These are phyloP conservation scores for Athene cunicularia DNA, from an alignment of 2,113 vertebrate genomes.

Conservation along the genomic window DNA sequence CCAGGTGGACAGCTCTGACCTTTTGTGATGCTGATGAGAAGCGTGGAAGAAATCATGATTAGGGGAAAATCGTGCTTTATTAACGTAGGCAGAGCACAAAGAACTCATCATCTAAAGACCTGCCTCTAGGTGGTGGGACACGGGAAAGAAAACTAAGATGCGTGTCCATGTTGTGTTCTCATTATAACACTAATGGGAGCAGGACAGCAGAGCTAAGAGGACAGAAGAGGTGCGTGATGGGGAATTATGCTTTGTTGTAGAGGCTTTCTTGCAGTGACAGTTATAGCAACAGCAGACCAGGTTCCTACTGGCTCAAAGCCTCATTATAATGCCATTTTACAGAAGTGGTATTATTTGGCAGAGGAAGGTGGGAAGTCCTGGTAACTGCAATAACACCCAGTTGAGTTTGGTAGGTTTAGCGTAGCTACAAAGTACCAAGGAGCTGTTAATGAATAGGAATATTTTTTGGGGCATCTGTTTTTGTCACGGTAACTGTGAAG, in stretches of 20 bases:
- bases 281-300: neutral
- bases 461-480: neutral
- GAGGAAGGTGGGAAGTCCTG: neutral
- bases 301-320: neutral
- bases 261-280: neutral
- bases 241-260: neutral
- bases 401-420: neutral
- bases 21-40: constrained; percentile 47
- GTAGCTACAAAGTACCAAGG: neutral
- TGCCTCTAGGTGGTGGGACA: constrained; percentile 13
- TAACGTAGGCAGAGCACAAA: constrained; percentile 13
- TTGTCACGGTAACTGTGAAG: neutral
- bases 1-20: constrained; percentile 53
- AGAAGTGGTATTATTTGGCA: neutral
- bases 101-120: neutral
- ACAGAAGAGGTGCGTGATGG: neutral
- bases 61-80: neutral
- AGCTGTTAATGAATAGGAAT: neutral
- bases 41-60: constrained; percentile 32
- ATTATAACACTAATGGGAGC: constrained; percentile 36
- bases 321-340: neutral
- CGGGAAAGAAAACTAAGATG: neutral
- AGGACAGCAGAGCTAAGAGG: neutral
- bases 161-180: neutral
- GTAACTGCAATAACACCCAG: neutral